phyloP scores from a whole-genome alignment of 2,113 vertebrate species.

The Neolamprologus kungweensis region DNA sequence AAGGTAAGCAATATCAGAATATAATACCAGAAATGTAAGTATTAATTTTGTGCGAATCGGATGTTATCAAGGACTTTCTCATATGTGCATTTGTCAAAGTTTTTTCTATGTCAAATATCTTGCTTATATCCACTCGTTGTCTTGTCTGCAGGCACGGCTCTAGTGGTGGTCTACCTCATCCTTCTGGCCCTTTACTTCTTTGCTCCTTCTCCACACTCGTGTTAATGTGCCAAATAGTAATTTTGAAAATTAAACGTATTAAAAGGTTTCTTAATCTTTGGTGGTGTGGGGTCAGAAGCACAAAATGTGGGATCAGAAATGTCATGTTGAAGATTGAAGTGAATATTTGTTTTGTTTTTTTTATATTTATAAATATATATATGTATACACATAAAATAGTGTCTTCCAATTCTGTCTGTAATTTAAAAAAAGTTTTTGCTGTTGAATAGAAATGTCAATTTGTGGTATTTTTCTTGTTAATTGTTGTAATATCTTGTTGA shows the following conservation, averaged over 20 bases:
- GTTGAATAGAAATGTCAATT: not conserved
- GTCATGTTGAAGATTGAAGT: not conserved
- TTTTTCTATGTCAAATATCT: not conserved
- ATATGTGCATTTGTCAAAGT: not conserved
- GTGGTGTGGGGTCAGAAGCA: not conserved
- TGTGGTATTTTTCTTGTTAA: not conserved
- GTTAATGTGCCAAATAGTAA: conserved; percentile 52
- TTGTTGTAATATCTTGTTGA: not conserved
- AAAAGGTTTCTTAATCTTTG: not conserved
- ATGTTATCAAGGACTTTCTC: not conserved
- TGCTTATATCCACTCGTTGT: not conserved
- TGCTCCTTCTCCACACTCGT: conserved; percentile 73
- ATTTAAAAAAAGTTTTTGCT: not conserved
- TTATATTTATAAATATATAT: not conserved
- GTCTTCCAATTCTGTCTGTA: not conserved
- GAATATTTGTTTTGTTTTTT: not conserved
- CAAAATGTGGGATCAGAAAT: not conserved
- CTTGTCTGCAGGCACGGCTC: conserved; percentile 64
- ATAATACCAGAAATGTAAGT: not conserved
- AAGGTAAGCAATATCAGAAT: conserved; percentile 63
- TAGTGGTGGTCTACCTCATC: conserved; percentile 81
- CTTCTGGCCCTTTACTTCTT: conserved; percentile 78
- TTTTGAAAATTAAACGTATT: not conserved
- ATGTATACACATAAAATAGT: not conserved
- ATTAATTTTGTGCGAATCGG: not conserved